Base-by-base conservation (phyloP, 2,113 vertebrate species). In the Albula glossodonta region DNA sequence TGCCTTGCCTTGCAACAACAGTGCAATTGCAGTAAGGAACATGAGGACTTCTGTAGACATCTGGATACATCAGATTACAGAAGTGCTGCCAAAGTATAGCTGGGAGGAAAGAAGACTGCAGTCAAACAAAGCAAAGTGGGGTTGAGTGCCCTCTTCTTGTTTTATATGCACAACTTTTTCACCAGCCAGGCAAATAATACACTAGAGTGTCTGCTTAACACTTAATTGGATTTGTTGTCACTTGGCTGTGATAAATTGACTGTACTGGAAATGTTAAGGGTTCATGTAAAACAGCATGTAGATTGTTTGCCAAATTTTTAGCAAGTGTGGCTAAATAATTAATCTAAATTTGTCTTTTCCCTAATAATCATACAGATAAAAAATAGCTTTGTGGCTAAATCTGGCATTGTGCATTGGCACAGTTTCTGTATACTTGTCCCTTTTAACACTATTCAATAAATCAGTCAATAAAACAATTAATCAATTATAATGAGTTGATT, bases 91-190 rank as follows among this genome's bases (percentile, higher is more conserved):
- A 74, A 74, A 74, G 70, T 74, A 19, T n/a, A 74, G 83, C 90
- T 92, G 89, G 91, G 88, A 87, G 86, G 82, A 90, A 91, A 90
- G 92, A 92, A 93, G 90, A 92, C 90, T 93, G 89, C 93, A 60
- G 12, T 60, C 1, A 89, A 93, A 93, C 90, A 91, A 92, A 92
- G 92, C 93, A 87, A 91, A 31, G 70, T 74, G n/a, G n/a, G 31
- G n/a, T 1, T 15, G 15, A 50, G 50, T 50, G 11, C 79, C 50
- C 22, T 80, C 48, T 79, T 79, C 15, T 22, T 50, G 50, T 80
- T 50, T 50, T 80, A 50, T 31, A 74, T 74, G 11, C 70, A 7
- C 22, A 17, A 25, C 70, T 74, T 10, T 22, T 74, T 70, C 63
- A 70, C 63, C 13, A 41, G 80, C 66, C 63, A 82, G 12, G 56